Evolutionary conservation across 2,888 invertebrate species (phyloP), one percentile per base, ranked within the genome.

Genomic region (Odontocolon sp.): DNA sequence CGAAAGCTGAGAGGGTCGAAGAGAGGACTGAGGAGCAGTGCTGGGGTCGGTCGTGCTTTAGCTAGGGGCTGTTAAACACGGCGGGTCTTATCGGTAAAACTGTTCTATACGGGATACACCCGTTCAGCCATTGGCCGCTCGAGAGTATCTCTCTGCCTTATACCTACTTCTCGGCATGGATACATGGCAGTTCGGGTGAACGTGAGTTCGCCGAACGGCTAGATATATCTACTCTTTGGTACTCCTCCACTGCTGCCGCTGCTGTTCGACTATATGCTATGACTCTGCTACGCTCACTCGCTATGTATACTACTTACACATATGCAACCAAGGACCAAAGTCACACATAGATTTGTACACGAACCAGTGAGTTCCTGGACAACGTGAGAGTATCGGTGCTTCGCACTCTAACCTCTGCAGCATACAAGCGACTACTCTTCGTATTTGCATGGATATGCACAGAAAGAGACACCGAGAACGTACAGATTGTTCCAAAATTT

Each of bases 31-130:
- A 64, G 57, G 31, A 64, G 78, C 79, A 11, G 50, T 36, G 57
- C 16, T 28, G 77, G 80, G 70, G 75, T 75, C 76, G 81, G 80
- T 83, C 79, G 83, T 86, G 84, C 87, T 88, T 87, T 86, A 86
- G 86, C 87, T 85, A 70, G 86, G 83, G 87, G 87, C 88, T 88
- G 88, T 89, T 88, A 88, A 87, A 87, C 88, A 87, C 86, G 86
- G 80, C 77, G 83, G 77, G 87, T 88, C 88, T 88, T 88, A 88
- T 89, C 88, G 88, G 87, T 87, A 88, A 88, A 88, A 88, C 87
- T 88, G 86, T 85, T 87, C 87, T 85, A 84, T 86, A 86, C 85
- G 84, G 85, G 83, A 83, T 80, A 83, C 83, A 75, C 47, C 40
- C 61, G 85, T 83, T 76, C 81, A 83, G 82, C 85, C 83, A 86